Evolutionary conservation across 2,797 vertebrate species (phyloP), one percentile per base, ranked within the genome.

Genomic region (Phoebastria nigripes): DNA sequence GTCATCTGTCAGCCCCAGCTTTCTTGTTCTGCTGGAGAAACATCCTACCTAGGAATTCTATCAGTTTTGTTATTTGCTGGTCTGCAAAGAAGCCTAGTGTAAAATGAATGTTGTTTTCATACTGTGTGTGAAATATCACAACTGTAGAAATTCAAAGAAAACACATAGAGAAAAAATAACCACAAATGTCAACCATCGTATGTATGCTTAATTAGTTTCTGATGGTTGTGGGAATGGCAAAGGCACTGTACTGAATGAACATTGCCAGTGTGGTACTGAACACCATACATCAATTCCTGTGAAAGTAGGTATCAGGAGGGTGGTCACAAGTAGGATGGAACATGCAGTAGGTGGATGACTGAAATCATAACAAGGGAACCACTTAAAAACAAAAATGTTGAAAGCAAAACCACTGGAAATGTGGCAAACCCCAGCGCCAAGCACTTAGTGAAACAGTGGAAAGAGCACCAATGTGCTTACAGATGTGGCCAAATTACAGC

Each of bases 201-300:
- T 35, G 3, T 54, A 46, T 22, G 33, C 59, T 55, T 82, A n/a
- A 61, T 72, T 80, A 54, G 6, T 59, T 87, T 77, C 52, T 87
- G 35, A 47, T 51, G 42, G 13, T 22, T 70, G 24, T 79, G 26
- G 35, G 39, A 65, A n/a, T 41, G 31, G 10, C 5, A 44, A 67
- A 72, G 49, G 21, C 46, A 31, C 44, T 1, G 5, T 46, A 28
- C 39, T 41, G 35, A 44, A 49, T 29, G 18, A 80, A 41, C 25
- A 8, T 13, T 37, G 49, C 42, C 37, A 5, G 19, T n/a, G 65
- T 67, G 59, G 37, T 90, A 1, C 31, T 78, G 44, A 70, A 39
- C 44, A 12, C 35, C 0, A 0, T 54, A 3, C 37, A 20, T n/a
- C 7, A 63, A 7, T 52, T 82, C 11, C 61, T 78, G 55, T 2